These are phyloP conservation scores for Scaptodrosophila lebanonensis DNA, from an alignment of 1,140 invertebrate species.

Conservation along the genomic window DNA sequence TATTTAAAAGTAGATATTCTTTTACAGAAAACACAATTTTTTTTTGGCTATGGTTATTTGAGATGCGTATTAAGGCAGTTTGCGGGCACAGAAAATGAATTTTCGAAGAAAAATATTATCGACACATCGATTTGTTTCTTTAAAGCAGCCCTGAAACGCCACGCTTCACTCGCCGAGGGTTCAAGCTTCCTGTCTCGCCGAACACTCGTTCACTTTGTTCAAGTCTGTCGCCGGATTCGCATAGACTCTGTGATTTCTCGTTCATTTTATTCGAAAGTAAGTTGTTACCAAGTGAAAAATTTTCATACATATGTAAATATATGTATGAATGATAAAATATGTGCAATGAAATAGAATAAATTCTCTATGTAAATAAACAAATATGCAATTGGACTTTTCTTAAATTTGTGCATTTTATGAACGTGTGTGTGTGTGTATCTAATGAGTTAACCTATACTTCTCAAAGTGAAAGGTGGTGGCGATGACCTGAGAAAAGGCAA, in stretches of 20 bases:
- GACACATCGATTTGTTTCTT: constrained; percentile 12
- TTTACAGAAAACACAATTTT: too few species aligned
- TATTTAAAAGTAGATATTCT: too few species aligned
- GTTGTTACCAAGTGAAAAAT: constrained; percentile 42
- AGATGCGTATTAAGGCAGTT: too few species aligned
- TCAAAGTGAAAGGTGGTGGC: constrained; percentile 62
- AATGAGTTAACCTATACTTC: constrained; percentile 42
- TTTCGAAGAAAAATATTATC: too few species aligned
- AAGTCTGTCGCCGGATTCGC: constrained; percentile 72
- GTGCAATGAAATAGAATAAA: constrained; percentile 38
- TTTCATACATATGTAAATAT: constrained; percentile 25
- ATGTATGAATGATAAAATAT: constrained; percentile 21
- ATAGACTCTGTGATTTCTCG: constrained; percentile 76
- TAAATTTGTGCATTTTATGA: constrained; percentile 26
- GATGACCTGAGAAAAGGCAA: constrained; percentile 24
- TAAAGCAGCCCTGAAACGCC: constrained; percentile 12
- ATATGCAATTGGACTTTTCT: constrained; percentile 51
- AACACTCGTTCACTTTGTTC: constrained; percentile 77
- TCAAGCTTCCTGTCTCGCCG: constrained; percentile 37
- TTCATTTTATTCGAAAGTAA: constrained; percentile 76
- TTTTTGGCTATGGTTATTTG: too few species aligned
- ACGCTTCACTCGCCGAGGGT: constrained; percentile 33
- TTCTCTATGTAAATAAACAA: constrained; percentile 46
- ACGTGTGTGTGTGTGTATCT: constrained; percentile 29
- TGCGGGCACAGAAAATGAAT: too few species aligned